Evolutionary conservation across 2,113 vertebrate species (phyloP).

Genomic region (Prochilodus magdalenae): DNA sequence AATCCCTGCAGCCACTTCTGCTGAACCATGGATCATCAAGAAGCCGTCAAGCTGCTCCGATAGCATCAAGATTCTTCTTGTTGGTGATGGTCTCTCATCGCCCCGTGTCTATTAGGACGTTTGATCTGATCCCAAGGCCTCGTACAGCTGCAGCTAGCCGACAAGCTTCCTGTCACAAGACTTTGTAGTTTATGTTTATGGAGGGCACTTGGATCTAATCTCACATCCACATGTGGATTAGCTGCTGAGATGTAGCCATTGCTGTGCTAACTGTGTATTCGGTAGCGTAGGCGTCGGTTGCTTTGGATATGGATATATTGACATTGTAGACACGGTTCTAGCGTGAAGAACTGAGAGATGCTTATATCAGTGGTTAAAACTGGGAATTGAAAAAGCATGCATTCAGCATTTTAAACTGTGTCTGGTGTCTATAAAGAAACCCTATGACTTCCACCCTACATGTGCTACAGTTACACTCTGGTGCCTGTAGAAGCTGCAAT

Average conservation of each 20-base stretch:
- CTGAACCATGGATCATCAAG: constrained; percentile 6
- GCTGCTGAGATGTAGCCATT: background rate
- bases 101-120: background rate
- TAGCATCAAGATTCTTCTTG: background rate
- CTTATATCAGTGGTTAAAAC: too few relatives aligned
- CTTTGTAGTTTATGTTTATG: background rate
- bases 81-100: background rate
- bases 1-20: constrained; percentile 1
- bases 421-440: too few relatives aligned
- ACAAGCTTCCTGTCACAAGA: background rate
- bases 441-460: too few relatives aligned
- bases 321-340: too few relatives aligned
- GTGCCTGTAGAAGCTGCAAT: too few relatives aligned
- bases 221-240: background rate
- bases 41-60: background rate
- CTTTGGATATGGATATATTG: too few relatives aligned
- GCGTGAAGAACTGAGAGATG: too few relatives aligned
- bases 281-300: too few relatives aligned
- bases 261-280: too few relatives aligned
- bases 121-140: background rate
- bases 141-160: background rate
- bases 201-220: background rate
- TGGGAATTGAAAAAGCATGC: too few relatives aligned
- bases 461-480: too few relatives aligned
- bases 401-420: too few relatives aligned